Conservation (phyloP, 2,888 invertebrate species). For the Thysanoteuthis rhombus region DNA sequence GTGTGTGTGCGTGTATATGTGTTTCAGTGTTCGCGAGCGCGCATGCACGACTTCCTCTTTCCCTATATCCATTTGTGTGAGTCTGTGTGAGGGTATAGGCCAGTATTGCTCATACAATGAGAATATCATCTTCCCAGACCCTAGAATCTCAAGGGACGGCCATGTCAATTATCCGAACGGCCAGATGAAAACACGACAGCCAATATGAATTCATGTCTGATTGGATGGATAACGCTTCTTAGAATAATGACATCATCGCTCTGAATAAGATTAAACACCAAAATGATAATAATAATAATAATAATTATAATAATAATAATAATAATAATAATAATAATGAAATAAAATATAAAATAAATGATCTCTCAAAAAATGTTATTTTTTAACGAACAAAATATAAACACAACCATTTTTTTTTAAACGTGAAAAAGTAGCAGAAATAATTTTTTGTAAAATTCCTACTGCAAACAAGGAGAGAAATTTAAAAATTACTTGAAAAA, state of each 20-base stretch:
- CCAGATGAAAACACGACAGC: neutral
- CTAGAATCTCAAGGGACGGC: neutral
- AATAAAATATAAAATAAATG: neutral
- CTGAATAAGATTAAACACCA: neutral
- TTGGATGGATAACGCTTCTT: neutral
- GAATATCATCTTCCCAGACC: neutral
- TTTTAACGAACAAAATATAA: neutral
- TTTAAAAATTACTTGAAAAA: too few relatives aligned
- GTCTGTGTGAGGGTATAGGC: neutral
- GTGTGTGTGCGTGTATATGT: neutral
- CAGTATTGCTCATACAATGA: neutral
- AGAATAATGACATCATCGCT: neutral
- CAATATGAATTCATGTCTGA: neutral
- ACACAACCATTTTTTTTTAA: neutral
- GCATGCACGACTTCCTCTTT: neutral
- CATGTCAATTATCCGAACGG: neutral
- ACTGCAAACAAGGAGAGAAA: too few relatives aligned
- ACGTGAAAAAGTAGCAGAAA: too few relatives aligned
- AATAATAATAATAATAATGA: neutral
- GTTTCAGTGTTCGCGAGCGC: neutral
- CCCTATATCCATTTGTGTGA: neutral
- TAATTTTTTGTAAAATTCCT: too few relatives aligned
- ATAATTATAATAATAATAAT: neutral
- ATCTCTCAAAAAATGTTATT: neutral
- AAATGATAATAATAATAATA: too few relatives aligned